Evolutionary conservation across 2,888 invertebrate genomes (phyloP).

Genomic region (Thecocarcelia acutangulata): DNA sequence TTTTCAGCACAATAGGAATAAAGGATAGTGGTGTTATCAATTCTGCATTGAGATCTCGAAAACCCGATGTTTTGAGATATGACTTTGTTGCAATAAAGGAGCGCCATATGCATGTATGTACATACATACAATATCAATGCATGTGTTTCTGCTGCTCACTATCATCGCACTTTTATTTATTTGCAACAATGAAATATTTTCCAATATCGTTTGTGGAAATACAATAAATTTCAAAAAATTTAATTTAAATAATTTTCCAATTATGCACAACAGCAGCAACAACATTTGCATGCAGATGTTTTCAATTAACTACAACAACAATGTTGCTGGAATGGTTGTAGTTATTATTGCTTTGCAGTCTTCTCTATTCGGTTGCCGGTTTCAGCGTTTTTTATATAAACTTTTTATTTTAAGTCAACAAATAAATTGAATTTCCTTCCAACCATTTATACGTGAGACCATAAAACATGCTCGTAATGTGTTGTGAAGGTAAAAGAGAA

Average conservation of each 20-base stretch:
- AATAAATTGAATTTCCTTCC: constrained; percentile 63
- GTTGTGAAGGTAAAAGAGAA: constrained; percentile 64
- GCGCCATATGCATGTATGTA: too few relatives aligned
- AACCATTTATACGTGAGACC: constrained; percentile 61
- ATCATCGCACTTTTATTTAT: constrained; percentile 25
- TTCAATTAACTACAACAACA: constrained; percentile 66
- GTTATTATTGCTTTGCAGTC: constrained; percentile 20
- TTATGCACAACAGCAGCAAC: constrained; percentile 69
- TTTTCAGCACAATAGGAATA: too few relatives aligned
- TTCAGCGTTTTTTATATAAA: neutral
- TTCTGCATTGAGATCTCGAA: too few relatives aligned
- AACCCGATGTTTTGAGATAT: too few relatives aligned
- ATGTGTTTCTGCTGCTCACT: neutral
- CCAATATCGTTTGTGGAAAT: constrained; percentile 37
- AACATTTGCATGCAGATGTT: constrained; percentile 64
- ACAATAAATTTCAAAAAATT: constrained; percentile 54
- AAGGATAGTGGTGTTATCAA: too few relatives aligned
- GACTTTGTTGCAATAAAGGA: too few relatives aligned
- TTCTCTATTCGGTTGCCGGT: constrained; percentile 26
- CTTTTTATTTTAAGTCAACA: constrained; percentile 49
- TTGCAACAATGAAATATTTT: constrained; percentile 18
- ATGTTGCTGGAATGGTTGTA: constrained; percentile 36
- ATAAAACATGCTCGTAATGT: constrained; percentile 59
- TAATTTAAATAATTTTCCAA: constrained; percentile 66
- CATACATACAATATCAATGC: too few relatives aligned